Conservation (phyloP, 2,113 vertebrate genomes). For the Pionites leucogaster region DNA sequence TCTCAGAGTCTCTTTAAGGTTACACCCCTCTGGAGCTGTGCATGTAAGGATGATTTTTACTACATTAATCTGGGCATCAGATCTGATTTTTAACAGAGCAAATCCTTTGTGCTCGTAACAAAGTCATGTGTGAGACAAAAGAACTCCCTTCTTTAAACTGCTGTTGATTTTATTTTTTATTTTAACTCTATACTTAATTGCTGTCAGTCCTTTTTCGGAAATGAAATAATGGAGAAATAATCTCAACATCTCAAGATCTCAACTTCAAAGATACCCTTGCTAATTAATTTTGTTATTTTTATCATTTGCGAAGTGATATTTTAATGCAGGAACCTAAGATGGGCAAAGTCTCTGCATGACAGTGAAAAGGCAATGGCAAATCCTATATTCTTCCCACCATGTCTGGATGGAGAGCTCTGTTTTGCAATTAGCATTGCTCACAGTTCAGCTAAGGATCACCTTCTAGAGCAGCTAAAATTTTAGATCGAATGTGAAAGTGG, state of each 20-base stretch:
- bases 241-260: not conserved
- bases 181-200: not conserved
- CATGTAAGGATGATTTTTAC: not conserved
- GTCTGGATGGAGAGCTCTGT: not conserved
- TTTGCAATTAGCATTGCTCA: not conserved
- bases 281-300: not conserved
- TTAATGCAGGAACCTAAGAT: not conserved
- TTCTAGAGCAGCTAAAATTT: not conserved
- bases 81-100: not conserved
- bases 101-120: not conserved
- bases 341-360: not conserved
- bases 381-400: rapidly evolving
- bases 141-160: not conserved
- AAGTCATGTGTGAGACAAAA: not conserved
- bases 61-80: not conserved
- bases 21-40: not conserved
- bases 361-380: not conserved
- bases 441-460: not conserved
- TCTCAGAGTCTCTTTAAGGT: not conserved
- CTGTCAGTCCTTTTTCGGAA: not conserved
- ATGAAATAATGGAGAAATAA: not conserved
- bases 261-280: not conserved
- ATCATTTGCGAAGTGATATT: not conserved
- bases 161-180: not conserved
- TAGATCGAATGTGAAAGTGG: not conserved